Conservation (phyloP, 2,797 vertebrate genomes). For the Cuniculus paca region DNA sequence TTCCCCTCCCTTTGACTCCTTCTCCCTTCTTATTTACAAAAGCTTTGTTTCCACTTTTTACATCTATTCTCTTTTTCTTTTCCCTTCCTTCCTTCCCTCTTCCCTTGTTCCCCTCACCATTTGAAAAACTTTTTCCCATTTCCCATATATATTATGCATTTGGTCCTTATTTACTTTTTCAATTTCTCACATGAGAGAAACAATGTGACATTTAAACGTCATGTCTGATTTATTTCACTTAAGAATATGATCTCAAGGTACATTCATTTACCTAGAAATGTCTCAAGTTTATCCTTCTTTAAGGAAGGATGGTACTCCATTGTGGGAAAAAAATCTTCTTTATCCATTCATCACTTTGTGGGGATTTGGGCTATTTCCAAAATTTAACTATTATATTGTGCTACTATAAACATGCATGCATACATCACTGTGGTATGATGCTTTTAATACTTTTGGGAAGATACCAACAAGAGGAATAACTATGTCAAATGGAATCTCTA, state of each 20-base stretch:
- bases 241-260: background rate
- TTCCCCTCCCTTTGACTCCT: background rate
- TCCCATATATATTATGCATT: background rate
- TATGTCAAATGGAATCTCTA: too few relatives aligned
- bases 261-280: too few relatives aligned
- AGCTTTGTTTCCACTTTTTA: background rate
- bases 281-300: too few relatives aligned
- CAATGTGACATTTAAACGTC: background rate
- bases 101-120: background rate
- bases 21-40: background rate
- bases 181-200: background rate
- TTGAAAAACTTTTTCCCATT: background rate
- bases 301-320: too few relatives aligned
- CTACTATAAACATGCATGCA: too few relatives aligned
- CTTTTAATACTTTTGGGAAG: too few relatives aligned
- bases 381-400: too few relatives aligned
- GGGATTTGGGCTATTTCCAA: too few relatives aligned
- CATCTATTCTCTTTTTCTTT: background rate
- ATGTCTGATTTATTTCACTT: background rate
- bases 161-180: background rate
- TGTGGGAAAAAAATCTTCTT: too few relatives aligned
- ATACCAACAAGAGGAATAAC: too few relatives aligned
- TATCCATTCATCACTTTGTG: too few relatives aligned
- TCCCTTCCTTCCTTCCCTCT: background rate
- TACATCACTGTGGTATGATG: too few relatives aligned